Evolutionary conservation across 2,113 vertebrate species (phyloP).

Genomic region (Hiodon tergisus): DNA sequence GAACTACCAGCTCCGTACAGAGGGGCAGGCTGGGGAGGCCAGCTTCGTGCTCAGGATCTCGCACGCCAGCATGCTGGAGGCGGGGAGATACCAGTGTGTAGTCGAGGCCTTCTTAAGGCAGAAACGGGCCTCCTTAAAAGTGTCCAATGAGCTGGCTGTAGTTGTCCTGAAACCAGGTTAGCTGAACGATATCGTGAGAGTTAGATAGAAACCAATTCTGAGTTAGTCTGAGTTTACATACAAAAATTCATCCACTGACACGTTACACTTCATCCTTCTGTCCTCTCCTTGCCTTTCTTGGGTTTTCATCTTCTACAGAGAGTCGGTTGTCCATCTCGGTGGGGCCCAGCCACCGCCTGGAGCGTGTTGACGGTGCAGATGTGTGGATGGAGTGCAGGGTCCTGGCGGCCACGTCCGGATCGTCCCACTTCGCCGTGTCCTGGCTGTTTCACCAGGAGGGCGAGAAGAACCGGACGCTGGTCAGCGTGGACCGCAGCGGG

Average conservation of each 20-base stretch:
- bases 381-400: constrained; percentile 49
- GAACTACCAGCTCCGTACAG: constrained; percentile 56
- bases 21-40: neutral
- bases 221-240: neutral
- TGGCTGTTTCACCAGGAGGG: constrained; percentile 43
- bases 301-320: constrained; percentile 31
- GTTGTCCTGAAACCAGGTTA: constrained; percentile 67
- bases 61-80: constrained; percentile 34
- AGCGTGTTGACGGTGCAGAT: constrained; percentile 31
- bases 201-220: neutral
- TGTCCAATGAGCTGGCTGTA: constrained; percentile 59
- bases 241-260: neutral
- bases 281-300: constrained; percentile 17
- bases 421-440: constrained; percentile 50
- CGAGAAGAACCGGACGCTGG: constrained; percentile 32
- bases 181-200: neutral
- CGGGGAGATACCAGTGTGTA: constrained; percentile 65
- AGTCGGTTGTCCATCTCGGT: constrained; percentile 43
- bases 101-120: constrained; percentile 57
- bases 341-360: neutral
- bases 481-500: constrained; percentile 43
- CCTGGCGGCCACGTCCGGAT: neutral
- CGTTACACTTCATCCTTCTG: neutral
- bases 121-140: neutral
- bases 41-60: constrained; percentile 56